Evolutionary conservation across 2,888 invertebrate genomes (phyloP), one percentile per base, ranked within the genome.

Genomic region (Conistra vaccinii): DNA sequence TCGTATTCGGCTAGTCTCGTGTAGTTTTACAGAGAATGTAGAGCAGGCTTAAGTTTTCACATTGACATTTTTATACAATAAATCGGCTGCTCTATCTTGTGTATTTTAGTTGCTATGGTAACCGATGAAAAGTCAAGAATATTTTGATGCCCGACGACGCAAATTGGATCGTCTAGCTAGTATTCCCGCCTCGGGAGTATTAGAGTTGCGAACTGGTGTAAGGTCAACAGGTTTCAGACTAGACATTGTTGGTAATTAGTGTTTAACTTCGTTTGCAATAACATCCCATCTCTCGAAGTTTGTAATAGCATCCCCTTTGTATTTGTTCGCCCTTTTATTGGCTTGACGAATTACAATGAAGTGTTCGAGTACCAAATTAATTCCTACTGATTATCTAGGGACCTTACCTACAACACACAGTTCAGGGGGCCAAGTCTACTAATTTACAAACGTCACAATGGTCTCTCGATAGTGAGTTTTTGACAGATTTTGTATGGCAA

Each of bases 201-300:
- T 48, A 26, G 5, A 62, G 39, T 80, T 77, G 9, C 63, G 20
- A 63, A 63, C 58, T 51, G 62, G 55, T 51, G 60, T 58, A 67
- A 63, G 61, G 80, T 80, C 81, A 78, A 78, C 78, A 78, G 74
- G 53, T 78, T 74, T 39, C n/a, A 68, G 23, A 26, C 58, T 76
- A 81, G 53, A 65, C 58, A 61, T 51, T 73, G 29, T 39, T 80
- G 53, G 58, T 73, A 60, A 80, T 81, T 57, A 32, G 32, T 42
- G 57, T 29, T 51, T 58, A 58, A 63, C n/a, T 10, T 58, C 14
- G 26, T 58, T 72, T 20, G 20, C 17, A 35, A 42, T 20, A 42
- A 42, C n/a, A 55, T 55, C 10, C 10, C 14, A 14, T 2, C 29
- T 61, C 23, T 39, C 7, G 17, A 23, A 12, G 48, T 42, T 69